Base-by-base conservation (phyloP, 2,797 vertebrate genomes). In the Trachurus trachurus region DNA sequence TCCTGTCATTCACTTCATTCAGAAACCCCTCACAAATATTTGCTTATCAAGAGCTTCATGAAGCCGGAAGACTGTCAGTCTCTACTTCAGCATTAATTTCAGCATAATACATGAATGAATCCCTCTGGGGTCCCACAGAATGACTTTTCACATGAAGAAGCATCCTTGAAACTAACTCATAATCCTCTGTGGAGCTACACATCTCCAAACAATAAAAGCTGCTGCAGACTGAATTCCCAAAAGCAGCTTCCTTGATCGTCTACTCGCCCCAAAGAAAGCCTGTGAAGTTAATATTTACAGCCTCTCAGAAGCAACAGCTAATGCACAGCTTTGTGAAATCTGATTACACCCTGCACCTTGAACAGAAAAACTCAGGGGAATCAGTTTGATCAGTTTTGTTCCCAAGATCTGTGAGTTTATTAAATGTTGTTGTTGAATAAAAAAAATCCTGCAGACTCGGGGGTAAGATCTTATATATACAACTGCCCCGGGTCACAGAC, bases 141-240 rank as follows among this genome's bases (percentile, higher is more conserved):
- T 47, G 50, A 62, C 61, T 72, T 76, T 59, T 64, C 49, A 73
- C 16, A 40, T 71, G 71, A 69, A 71, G 67, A 74, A 29, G 56
- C 31, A 47, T 66, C 68, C 56, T 70, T 69, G 49, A 69, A 73
- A 66, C 34, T 17, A 65, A 57, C 54, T 69, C 52, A 17, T 52
- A 66, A 76, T 71, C 73, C 80, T 70, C 69, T 11, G 7, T 21
- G 73, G 66, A 63, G 37, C 31, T 57, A 16, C 56, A 66, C 34
- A 58, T 58, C 60, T 82, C 69, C 50, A 67, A 77, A 82, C 66
- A 76, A 76, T 73, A 77, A 82, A 82, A 69, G 73, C 45, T 34
- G 34, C n/a, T 12, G 31, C 61, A 49, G 52, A 52, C 39, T 31
- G 61, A 57, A 66, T 71, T 71, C 76, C 66, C 70, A 22, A 15